Evolutionary conservation across 2,888 invertebrate genomes (phyloP), one percentile per base, ranked within the genome.

Genomic region (Eupithecia abbreviata): DNA sequence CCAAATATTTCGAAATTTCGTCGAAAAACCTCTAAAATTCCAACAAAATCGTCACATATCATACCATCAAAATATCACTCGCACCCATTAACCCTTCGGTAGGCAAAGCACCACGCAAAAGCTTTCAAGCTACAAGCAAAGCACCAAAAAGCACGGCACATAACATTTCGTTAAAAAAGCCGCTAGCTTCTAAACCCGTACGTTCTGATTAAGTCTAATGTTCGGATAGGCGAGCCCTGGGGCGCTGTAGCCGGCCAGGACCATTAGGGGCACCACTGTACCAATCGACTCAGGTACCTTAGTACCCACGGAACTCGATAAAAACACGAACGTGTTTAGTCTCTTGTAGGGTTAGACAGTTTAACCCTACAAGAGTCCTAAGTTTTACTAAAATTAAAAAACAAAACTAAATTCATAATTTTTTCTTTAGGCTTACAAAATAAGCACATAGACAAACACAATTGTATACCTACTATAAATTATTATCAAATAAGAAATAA

Each of bases 131-230:
- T 58, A 18, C 55, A 58, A 58, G 55, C 77, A 65, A 76, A 78
- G 77, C 71, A 73, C 76, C 72, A 75, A 72, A 79, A 74, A 68
- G 68, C 68, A 69, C 30, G n/a, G 68, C 77, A 62, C 62, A 77
- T 79, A 81, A 80, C 72, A 67, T 79, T 79, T 79, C 81, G 83
- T 83, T 86, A 85, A 86, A 85, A 87, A 85, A 76, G 73, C 79
- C 79, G 71, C 84, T 81, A 85, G 85, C 83, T 82, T 82, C 84
- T 81, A 71, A 78, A 81, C 85, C 55, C 85, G 88, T 90, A 89
- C 86, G 86, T 90, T 83, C 89, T 89, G 89, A 90, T 90, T 90
- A 90, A 87, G 83, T 84, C 84, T 89, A 90, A 90, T 89, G 88
- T 86, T 85, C 79, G 82, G 85, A 84, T 84, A 84, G 85, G 81